Conservation (phyloP, 2,113 vertebrate species). For the Lagenorhynchus albirostris region DNA sequence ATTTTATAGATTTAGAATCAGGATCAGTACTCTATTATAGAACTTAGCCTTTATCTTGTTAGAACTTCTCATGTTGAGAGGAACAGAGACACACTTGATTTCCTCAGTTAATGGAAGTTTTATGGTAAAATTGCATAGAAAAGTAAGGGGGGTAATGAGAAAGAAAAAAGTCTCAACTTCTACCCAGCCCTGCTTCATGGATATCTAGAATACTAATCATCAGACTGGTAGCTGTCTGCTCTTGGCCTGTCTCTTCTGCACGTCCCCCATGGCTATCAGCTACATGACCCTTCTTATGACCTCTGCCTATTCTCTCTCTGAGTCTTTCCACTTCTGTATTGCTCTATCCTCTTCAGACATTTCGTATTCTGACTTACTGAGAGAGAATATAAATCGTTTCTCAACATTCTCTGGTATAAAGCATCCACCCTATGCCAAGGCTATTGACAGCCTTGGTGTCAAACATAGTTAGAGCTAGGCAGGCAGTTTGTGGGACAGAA, state of each 20-base stretch:
- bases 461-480: neutral
- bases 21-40: neutral
- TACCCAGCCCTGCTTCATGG: neutral
- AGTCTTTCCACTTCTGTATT: neutral
- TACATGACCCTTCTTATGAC: neutral
- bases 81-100: neutral
- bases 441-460: neutral
- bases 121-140: neutral
- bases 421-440: neutral
- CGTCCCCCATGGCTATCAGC: neutral
- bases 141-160: neutral
- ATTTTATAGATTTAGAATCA: neutral
- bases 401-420: neutral
- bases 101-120: neutral
- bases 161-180: neutral
- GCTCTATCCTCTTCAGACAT: neutral
- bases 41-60: neutral
- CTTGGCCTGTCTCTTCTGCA: neutral
- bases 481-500: neutral
- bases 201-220: too few relatives aligned
- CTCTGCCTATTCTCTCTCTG: neutral
- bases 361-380: neutral
- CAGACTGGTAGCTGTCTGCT: neutral
- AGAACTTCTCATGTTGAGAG: neutral
- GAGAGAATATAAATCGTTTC: neutral